These are phyloP conservation scores for Trichosurus vulpecula DNA, from an alignment of 2,797 vertebrate genomes.

Conservation along the genomic window DNA sequence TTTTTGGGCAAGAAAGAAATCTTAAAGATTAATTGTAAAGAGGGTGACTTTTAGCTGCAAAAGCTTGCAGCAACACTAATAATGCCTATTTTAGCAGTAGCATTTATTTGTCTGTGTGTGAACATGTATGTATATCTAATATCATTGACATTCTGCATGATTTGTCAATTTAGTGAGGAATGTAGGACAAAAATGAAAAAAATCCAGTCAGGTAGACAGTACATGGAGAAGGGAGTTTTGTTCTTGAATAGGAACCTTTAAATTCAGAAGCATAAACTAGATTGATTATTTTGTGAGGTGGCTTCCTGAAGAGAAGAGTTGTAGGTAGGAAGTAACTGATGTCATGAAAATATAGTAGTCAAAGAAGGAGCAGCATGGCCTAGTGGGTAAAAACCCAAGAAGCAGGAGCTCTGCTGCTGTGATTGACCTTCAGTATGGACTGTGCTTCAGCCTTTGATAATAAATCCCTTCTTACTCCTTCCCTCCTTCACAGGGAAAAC, in stretches of 20 bases:
- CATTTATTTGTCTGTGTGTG: too few relatives aligned
- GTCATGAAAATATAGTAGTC: constrained; percentile 24
- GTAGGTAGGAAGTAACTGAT: constrained; percentile 35
- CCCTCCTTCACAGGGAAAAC: constrained; percentile 6
- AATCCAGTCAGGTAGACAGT: constrained; percentile 7
- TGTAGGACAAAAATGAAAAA: neutral
- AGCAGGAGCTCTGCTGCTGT: constrained; percentile 9
- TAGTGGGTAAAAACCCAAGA: constrained; percentile 1
- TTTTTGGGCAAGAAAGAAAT: neutral
- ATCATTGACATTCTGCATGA: neutral
- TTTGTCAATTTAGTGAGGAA: neutral
- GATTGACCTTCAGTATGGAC: constrained; percentile 45
- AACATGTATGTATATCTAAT: neutral
- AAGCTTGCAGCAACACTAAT: neutral
- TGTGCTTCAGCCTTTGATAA: constrained; percentile 47
- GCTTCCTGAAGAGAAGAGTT: constrained; percentile 32
- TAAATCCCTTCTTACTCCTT: neutral
- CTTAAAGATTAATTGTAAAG: neutral
- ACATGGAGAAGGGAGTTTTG: neutral
- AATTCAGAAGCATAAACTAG: constrained; percentile 29
- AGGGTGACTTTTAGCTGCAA: neutral
- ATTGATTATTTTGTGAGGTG: constrained; percentile 33
- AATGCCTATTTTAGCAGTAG: neutral
- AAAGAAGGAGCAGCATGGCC: constrained; percentile 8
- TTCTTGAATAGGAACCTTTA: constrained; percentile 22